Conservation (phyloP, 2,797 vertebrate genomes). For the Acestrorhynchus altus region DNA sequence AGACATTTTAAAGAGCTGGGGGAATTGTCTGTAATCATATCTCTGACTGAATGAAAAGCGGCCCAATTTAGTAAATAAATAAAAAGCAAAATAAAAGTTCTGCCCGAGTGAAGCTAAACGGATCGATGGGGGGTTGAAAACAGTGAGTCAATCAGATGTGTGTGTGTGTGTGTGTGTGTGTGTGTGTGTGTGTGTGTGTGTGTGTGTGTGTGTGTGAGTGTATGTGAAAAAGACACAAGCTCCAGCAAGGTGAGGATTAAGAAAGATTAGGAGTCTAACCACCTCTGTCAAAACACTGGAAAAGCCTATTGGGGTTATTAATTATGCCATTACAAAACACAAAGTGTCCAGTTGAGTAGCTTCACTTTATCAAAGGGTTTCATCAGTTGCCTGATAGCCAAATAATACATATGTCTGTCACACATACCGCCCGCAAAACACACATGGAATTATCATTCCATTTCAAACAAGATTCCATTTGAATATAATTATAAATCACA, state of each 20-base stretch:
- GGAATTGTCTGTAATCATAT: conserved; percentile 53
- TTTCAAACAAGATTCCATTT: no score
- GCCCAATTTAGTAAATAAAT: conserved; percentile 56
- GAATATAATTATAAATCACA: no score
- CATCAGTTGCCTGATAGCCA: conserved; percentile 38
- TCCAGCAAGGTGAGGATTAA: conserved; percentile 42
- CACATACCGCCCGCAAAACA: no score
- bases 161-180: conserved; percentile 9
- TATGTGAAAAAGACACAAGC: conserved; percentile 31
- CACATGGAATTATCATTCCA: background rate
- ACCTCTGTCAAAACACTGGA: conserved; percentile 58
- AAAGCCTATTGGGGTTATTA: conserved; percentile 53
- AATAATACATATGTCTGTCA: conserved; percentile 34
- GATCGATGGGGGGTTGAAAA: conserved; percentile 46
- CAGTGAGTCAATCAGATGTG: conserved; percentile 17
- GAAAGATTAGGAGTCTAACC: conserved; percentile 54
- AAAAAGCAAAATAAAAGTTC: conserved; percentile 34
- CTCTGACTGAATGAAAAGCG: conserved; percentile 36
- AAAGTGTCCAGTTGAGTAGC: conserved; percentile 46
- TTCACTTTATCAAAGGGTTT: conserved; percentile 42
- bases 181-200: conserved; percentile 18
- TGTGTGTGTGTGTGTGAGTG: no score
- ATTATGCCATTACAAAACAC: conserved; percentile 54
- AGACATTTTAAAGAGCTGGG: conserved; percentile 38
- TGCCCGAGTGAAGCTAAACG: conserved; percentile 26